A percentile compares a stretch with the other conserved stretches of the same genome.
phyloP scores from a whole-genome alignment of 2,113 vertebrate genomes.

The Melanerpes aurifrons region DNA sequence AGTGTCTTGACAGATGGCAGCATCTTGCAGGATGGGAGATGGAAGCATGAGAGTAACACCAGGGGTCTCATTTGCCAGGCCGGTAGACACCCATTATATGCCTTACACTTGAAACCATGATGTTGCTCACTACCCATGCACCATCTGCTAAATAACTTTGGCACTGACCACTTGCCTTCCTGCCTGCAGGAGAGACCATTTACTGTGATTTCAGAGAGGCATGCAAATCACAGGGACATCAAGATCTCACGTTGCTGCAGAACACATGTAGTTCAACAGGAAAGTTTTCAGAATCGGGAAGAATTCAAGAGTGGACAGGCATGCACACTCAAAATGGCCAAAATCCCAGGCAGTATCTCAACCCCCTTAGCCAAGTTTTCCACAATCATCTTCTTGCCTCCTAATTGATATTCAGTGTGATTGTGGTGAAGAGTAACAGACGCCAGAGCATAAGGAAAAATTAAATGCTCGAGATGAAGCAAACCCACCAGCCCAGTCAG shows the following conservation, averaged over 20 bases:
- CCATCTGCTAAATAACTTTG: conserved; percentile 70
- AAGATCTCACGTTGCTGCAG: background rate
- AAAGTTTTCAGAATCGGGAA: background rate
- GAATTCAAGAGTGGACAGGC: background rate
- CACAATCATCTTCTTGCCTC: conserved; percentile 9
- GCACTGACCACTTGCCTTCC: conserved; percentile 54
- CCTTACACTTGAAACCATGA: conserved; percentile 35
- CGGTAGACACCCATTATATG: conserved; percentile 38
- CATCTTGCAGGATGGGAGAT: conserved; percentile 5
- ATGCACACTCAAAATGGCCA: background rate
- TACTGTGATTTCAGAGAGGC: background rate
- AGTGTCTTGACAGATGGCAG: conserved; percentile 61
- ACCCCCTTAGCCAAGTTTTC: background rate
- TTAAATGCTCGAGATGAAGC: conserved; percentile 39
- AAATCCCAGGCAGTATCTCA: background rate
- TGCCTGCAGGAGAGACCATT: background rate
- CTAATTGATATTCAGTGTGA: conserved; percentile 73
- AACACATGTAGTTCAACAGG: background rate
- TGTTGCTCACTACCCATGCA: conserved; percentile 42
- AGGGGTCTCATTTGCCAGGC: conserved; percentile 42
- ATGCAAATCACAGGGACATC: background rate
- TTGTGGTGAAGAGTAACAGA: conserved; percentile 56
- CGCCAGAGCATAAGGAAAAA: conserved; percentile 69
- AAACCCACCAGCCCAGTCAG: conserved; percentile 45
- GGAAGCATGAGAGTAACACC: conserved; percentile 13